Conservation (phyloP, 2,797 vertebrate genomes). For the Sebastes iracundus region DNA sequence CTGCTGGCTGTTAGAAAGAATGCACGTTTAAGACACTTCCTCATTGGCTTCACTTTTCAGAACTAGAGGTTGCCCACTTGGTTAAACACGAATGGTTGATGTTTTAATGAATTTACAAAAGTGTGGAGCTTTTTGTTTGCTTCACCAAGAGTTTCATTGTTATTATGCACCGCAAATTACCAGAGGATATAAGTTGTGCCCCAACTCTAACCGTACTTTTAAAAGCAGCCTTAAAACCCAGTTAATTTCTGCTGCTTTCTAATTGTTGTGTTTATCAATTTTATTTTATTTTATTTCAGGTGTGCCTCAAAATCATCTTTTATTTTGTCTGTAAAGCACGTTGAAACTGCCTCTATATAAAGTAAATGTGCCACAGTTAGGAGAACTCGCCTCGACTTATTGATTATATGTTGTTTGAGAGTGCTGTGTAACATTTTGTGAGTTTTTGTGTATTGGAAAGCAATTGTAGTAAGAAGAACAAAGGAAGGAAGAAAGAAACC, state of each 20-base stretch:
- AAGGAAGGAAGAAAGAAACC: neutral
- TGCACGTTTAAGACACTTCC: accelerated
- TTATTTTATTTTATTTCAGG: neutral
- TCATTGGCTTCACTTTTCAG: too few species aligned
- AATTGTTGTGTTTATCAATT: neutral
- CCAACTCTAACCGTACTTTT: neutral
- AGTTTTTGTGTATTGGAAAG: neutral
- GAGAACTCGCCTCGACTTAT: neutral
- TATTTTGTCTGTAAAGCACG: too few species aligned
- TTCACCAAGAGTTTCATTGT: too few species aligned
- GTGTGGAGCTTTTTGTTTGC: neutral
- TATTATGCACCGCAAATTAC: too few species aligned
- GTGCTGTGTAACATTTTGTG: neutral
- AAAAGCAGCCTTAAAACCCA: neutral
- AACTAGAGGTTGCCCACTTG: too few species aligned
- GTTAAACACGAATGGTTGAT: neutral
- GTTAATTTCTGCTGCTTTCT: neutral
- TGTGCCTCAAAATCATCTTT: neutral
- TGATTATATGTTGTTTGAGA: neutral
- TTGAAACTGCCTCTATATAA: neutral
- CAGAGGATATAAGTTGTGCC: too few species aligned
- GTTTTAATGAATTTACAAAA: neutral
- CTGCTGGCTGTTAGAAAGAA: too few species aligned
- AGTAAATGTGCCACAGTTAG: neutral
- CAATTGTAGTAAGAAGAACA: neutral